A percentile compares a stretch with the other conserved stretches of the same genome.
These are phyloP conservation scores for Nasonovia ribisnigri DNA, from an alignment of 2,888 invertebrate species.

Conservation along the genomic window DNA sequence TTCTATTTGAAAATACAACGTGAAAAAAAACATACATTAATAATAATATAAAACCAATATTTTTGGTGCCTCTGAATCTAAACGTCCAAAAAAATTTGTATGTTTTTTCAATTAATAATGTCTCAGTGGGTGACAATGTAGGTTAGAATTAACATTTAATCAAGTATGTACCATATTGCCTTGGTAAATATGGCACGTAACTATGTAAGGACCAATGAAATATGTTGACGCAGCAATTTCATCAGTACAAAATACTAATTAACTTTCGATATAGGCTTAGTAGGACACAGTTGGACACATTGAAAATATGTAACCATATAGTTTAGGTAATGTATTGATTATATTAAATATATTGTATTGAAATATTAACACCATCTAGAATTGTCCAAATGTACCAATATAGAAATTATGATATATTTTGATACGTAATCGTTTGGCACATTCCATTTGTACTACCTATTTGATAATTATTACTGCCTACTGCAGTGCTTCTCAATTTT, in stretches of 20 bases:
- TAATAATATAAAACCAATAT: not conserved
- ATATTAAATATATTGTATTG: not conserved
- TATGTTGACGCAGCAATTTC: not conserved
- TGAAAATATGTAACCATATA: not conserved
- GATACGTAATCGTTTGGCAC: not conserved
- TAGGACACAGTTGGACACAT: not conserved
- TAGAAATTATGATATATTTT: not conserved
- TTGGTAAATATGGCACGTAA: not conserved
- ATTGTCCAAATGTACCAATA: not conserved
- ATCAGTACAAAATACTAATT: not conserved
- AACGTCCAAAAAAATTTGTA: not conserved
- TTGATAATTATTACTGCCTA: not conserved
- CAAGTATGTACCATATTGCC: not conserved
- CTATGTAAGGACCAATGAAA: not conserved
- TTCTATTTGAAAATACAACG: not conserved
- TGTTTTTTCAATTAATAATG: not conserved
- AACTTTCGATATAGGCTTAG: not conserved
- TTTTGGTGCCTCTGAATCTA: not conserved
- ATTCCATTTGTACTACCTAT: not conserved
- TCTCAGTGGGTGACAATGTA: not conserved
- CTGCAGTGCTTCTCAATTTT: not conserved
- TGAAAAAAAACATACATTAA: not conserved
- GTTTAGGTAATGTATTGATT: not conserved
- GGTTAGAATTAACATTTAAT: not conserved
- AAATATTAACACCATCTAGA: not conserved